Evolutionary conservation across 2,113 vertebrate species (phyloP), one percentile per base, ranked within the genome.

Genomic region (Microcebus lehilahytsara): DNA sequence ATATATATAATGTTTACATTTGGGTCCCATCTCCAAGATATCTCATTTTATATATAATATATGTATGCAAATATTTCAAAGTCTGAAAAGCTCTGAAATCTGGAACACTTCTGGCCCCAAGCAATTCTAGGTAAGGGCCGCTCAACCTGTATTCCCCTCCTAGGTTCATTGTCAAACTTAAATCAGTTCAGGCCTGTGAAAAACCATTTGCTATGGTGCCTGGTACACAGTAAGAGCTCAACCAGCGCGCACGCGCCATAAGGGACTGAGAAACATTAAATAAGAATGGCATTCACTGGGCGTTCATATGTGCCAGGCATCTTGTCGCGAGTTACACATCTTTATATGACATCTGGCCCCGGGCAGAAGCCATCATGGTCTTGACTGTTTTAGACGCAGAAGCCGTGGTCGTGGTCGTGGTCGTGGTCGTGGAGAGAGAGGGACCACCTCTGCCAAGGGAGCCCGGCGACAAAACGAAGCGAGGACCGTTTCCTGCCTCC

Each of bases 181-280:
- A 64, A 49, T 9, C 86, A 74, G 56, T 37, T n/a, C 71, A 34
- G 34, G 11, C 46, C 4, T 2, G 20, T 8, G 51, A 78, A 85
- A 60, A 37, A 25, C 25, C 34, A 42, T 40, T 80, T 14, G 42
- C 27, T 22, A 0, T 3, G 19, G 17, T 34, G 8, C 19, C 90
- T 27, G 74, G 51, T 6, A 34, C 8, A 32, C 11, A 49, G 64
- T 60, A 69, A 37, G 51, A 66, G 80, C 77, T 67, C 46, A 20
- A 0, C 30, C 8, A 13, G 23, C 19, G 30, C 6, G 10, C 2
- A 6, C 20, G 7, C 3, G 22, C 23, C 34, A 0, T 14, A 3
- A 5, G 60, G 49, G 51, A 69, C 13, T 42, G 25, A 91, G 62
- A 69, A 64, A 64, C 14, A 8, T 12, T 32, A 66, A 37, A 37